Evolutionary conservation across 2,797 vertebrate genomes (phyloP), one percentile per base, ranked within the genome.

Genomic region (Myiothlypis chrysogaster): DNA sequence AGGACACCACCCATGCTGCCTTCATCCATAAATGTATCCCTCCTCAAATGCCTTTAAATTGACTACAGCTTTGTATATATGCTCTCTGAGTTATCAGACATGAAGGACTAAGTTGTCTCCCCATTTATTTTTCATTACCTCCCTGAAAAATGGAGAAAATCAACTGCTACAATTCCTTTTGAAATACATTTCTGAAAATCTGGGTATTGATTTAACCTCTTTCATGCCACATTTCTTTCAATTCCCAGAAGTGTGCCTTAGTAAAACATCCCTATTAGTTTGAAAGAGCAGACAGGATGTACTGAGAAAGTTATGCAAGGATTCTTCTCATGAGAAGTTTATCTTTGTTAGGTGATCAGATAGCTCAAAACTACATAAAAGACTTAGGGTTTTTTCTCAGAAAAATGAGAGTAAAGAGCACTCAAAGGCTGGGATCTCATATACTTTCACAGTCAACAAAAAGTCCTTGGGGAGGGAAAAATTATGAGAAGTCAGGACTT

Each of bases 141-240:
- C 61, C 77, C 73, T 44, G 73, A 83, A 60, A 78, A 73, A 91
- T 32, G 15, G 85, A 83, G 61, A 75, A 83, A 65, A 57, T 53
- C 23, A 61, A 57, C 81, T 6, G 66, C 87, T 77, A 59, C 65
- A 84, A 87, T 82, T 91, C 91, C 72, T 90, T 84, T 64, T 91
- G 82, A 95, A 96, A 91, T n/a, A n/a, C 14, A 53, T 75, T 89
- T 79, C 57, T 52, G 64, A 64, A 87, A 78, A 81, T 79, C 82
- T 63, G 60, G 64, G 34, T 90, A 84, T 84, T 60, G 81, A 90
- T 72, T 90, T 90, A 90, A 90, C 88, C 81, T 64, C 82, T 68
- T 85, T 72, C 46, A 60, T 59, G 55, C 78, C 72, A 23, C 17
- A 22, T 32, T 43, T 73, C 65, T 73, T 50, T 16, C 24, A 19